phyloP scores from a whole-genome alignment of 2,888 invertebrate genomes.

The Apodemia mormo region DNA sequence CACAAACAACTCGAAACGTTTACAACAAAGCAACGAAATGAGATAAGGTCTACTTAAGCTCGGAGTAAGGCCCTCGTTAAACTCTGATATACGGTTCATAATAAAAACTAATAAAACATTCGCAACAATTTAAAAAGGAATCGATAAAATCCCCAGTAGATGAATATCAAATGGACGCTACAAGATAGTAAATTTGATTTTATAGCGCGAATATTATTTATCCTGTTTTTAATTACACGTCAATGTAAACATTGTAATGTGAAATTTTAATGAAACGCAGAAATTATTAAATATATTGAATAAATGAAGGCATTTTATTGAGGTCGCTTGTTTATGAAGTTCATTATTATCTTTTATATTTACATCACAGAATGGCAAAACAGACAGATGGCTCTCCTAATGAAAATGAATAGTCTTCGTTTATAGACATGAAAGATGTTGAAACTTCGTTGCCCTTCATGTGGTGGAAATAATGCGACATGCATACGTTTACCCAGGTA shows the following conservation, averaged over 20 bases:
- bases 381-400: no score
- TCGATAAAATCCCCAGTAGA: slow-evolving; percentile 67
- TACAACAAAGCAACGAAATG: slow-evolving; percentile 67
- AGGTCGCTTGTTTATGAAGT: not conserved
- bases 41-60: slow-evolving; percentile 74
- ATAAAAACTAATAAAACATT: slow-evolving; percentile 78
- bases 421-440: no score
- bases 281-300: not conserved
- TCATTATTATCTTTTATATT: not conserved
- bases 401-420: no score
- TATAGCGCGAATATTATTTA: slow-evolving; percentile 55
- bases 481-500: no score
- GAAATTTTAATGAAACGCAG: slow-evolving; percentile 25
- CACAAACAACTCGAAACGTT: slow-evolving; percentile 50
- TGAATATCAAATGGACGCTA: slow-evolving; percentile 65
- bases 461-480: no score
- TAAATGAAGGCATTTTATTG: not conserved
- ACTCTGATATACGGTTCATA: slow-evolving; percentile 75
- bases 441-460: no score
- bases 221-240: slow-evolving; percentile 64
- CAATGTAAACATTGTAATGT: slow-evolving; percentile 50
- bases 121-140: slow-evolving; percentile 77
- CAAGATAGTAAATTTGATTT: slow-evolving; percentile 74
- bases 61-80: slow-evolving; percentile 68
- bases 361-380: no score